phyloP scores from a whole-genome alignment of 2,113 vertebrate genomes.

The Genyomyrus donnyi region DNA sequence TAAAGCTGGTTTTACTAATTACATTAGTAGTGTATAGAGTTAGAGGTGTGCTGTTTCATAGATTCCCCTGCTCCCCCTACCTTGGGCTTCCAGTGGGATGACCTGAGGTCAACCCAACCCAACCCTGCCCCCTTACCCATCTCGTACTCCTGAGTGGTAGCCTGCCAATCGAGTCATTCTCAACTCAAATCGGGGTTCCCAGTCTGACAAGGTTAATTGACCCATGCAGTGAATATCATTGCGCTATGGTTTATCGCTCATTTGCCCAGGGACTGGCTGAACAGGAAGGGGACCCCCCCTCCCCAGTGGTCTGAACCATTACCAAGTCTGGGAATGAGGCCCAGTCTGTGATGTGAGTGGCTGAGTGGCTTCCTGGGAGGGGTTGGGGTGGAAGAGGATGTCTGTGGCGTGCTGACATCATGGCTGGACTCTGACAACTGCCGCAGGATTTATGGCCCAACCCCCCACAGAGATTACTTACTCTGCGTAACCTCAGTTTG shows the following conservation, averaged over 20 bases:
- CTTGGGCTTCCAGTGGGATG: not conserved
- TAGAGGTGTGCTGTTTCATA: no score
- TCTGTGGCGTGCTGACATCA: not conserved
- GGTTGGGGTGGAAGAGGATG: not conserved
- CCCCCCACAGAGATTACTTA: not conserved
- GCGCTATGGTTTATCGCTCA: not conserved
- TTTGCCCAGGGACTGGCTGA: not conserved
- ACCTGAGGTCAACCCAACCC: not conserved
- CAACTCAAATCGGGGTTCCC: not conserved
- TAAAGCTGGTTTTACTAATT: not conserved
- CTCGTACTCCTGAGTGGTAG: not conserved
- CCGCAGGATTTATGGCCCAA: not conserved
- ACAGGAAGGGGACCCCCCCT: not conserved
- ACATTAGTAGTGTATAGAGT: not conserved
- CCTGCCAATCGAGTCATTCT: not conserved
- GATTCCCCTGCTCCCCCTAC: not conserved
- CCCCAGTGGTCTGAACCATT: not conserved
- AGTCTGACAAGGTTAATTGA: not conserved
- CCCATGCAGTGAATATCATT: not conserved
- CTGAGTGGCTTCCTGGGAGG: not conserved
- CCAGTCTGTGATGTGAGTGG: not conserved
- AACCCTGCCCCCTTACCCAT: not conserved
- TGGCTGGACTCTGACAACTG: not conserved
- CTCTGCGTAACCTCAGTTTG: not conserved
- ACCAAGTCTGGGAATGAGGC: not conserved